Conservation (phyloP, 2,797 vertebrate genomes). For the Alexandromys oeconomus region DNA sequence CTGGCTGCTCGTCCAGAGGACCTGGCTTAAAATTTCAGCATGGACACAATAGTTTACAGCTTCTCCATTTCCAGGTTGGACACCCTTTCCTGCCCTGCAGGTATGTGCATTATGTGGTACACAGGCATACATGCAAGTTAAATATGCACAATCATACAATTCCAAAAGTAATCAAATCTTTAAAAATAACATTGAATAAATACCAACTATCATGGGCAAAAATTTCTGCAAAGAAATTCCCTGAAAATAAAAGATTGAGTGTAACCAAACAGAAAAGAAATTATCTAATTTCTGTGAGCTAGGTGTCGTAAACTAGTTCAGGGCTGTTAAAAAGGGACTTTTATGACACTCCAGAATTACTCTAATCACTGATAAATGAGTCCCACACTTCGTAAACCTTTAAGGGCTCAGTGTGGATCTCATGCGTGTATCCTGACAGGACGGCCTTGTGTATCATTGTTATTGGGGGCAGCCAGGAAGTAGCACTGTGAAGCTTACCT, state of each 20-base stretch:
- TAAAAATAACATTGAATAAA: not conserved
- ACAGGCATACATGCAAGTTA: not conserved
- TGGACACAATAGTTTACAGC: not conserved
- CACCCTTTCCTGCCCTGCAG: not conserved
- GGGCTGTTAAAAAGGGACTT: not conserved
- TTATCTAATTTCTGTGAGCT: not conserved
- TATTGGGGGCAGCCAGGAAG: not conserved
- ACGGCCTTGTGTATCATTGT: conserved; percentile 3
- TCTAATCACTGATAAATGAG: not conserved
- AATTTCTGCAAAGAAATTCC: not conserved
- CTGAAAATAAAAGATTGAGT: conserved; percentile 1
- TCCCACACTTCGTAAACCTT: not conserved
- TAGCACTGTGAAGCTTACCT: not conserved
- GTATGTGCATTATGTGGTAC: too few relatives aligned
- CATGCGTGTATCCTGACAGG: not conserved
- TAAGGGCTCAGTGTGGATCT: not conserved
- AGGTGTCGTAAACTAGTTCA: not conserved
- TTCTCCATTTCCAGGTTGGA: too few relatives aligned
- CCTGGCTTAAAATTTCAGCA: not conserved
- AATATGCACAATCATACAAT: not conserved
- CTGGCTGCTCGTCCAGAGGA: not conserved
- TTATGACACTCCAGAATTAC: not conserved
- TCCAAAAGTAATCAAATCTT: not conserved
- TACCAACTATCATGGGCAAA: not conserved
- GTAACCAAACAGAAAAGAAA: not conserved